Evolutionary conservation across 1,140 invertebrate genomes (phyloP).

Genomic region (Macrostomum lignano): DNA sequence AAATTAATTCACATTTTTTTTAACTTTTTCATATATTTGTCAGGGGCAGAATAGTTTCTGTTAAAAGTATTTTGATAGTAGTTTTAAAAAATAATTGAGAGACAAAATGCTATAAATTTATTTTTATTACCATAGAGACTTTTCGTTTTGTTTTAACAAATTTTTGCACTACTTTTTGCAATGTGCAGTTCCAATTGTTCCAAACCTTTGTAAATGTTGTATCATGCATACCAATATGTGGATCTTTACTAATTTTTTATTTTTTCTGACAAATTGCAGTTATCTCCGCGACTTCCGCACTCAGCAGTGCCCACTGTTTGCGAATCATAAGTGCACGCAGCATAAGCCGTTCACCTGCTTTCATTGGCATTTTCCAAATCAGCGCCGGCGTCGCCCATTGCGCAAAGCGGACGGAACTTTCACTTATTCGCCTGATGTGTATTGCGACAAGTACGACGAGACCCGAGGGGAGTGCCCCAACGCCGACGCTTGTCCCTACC

Average conservation of each 20-base stretch:
- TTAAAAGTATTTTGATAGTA: too few species aligned
- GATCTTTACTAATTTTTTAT: not conserved
- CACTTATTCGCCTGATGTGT: slow-evolving; percentile 93
- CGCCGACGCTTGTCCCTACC: slow-evolving; percentile 65
- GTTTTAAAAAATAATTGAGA: too few species aligned
- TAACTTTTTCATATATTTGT: too few species aligned
- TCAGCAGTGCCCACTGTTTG: slow-evolving; percentile 85
- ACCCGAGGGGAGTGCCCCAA: slow-evolving; percentile 85
- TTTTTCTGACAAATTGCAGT: not conserved
- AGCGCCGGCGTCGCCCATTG: slow-evolving; percentile 64
- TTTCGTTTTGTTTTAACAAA: too few species aligned
- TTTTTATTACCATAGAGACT: too few species aligned
- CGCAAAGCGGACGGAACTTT: slow-evolving; percentile 78
- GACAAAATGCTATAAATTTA: too few species aligned
- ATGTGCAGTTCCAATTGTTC: too few species aligned
- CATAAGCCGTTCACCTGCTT: slow-evolving; percentile 97
- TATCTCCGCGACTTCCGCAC: slow-evolving; percentile 78
- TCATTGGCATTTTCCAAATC: slow-evolving; percentile 99
- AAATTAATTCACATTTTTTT: too few species aligned
- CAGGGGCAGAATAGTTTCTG: too few species aligned
- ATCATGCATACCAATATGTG: too few species aligned
- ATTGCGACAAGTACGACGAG: slow-evolving; percentile 96
- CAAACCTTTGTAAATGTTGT: too few species aligned
- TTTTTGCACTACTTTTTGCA: too few species aligned
- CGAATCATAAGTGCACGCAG: slow-evolving; percentile 96